phyloP scores from a whole-genome alignment of 2,113 vertebrate species.

The Sylvietta virens region DNA sequence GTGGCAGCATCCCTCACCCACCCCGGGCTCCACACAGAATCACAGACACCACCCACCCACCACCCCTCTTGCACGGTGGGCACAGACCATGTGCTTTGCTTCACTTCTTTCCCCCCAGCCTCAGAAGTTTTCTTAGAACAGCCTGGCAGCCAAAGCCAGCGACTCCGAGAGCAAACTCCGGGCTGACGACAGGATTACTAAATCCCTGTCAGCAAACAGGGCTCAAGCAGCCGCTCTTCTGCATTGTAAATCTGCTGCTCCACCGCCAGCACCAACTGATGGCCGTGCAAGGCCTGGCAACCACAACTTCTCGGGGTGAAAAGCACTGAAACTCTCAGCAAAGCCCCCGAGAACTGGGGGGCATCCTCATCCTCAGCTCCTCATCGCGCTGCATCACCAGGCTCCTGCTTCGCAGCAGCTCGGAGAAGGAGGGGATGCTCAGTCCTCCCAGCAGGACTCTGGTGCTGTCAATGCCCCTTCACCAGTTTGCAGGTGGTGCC shows the following conservation, averaged over 20 bases:
- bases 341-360: accelerated
- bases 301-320: accelerated
- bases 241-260: background rate
- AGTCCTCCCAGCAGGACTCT: background rate
- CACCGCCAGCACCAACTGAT: background rate
- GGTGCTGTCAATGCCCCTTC: background rate
- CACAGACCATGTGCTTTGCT: background rate
- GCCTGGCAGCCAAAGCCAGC: background rate
- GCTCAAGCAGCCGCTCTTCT: background rate
- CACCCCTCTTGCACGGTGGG: background rate
- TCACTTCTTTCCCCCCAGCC: background rate
- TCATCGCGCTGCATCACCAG: accelerated
- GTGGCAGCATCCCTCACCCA: background rate
- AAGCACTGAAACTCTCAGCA: background rate
- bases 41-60: background rate
- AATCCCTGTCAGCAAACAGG: background rate
- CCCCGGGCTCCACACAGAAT: accelerated
- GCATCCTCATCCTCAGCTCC: background rate
- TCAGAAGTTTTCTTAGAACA: background rate
- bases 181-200: background rate
- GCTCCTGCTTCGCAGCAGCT: background rate
- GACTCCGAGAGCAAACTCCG: background rate
- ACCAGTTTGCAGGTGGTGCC: background rate
- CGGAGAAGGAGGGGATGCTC: background rate
- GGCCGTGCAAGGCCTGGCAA: background rate